phyloP scores from a whole-genome alignment of 2,888 invertebrate species.

The Caprella mutica region DNA sequence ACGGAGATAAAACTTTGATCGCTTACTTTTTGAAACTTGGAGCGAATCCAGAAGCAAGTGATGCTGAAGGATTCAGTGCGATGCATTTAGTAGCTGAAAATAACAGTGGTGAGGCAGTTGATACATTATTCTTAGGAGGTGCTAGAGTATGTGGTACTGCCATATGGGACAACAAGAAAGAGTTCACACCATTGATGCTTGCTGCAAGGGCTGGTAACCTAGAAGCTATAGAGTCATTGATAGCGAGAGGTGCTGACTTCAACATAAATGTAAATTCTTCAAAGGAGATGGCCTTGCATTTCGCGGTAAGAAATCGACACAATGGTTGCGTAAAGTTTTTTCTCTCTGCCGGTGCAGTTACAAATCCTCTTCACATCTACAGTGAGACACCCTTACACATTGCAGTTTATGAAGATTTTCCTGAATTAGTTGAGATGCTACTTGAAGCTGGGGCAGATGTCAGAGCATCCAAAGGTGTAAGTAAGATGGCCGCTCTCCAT shows the following conservation, averaged over 20 bases:
- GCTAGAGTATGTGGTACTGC: conserved; percentile 38
- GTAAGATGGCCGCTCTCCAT: conserved; percentile 66
- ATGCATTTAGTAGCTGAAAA: conserved; percentile 69
- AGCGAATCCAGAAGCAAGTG: conserved; percentile 53
- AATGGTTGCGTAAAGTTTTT: conserved; percentile 61
- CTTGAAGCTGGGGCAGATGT: conserved; percentile 68
- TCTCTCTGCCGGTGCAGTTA: conserved; percentile 62
- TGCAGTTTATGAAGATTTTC: conserved; percentile 61
- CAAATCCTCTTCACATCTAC: conserved; percentile 46
- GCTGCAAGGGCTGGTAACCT: conserved; percentile 63
- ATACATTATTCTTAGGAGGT: conserved; percentile 45
- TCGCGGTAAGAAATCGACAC: conserved; percentile 66
- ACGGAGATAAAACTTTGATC: conserved; percentile 21
- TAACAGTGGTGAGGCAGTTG: conserved; percentile 59
- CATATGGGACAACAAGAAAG: conserved; percentile 55
- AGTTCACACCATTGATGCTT: conserved; percentile 69
- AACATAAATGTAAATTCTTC: conserved; percentile 51
- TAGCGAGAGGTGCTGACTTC: conserved; percentile 56
- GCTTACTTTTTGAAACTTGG: conserved; percentile 38
- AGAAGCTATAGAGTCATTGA: conserved; percentile 56
- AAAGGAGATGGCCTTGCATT: conserved; percentile 62
- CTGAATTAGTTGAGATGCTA: conserved; percentile 57
- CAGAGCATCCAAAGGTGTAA: conserved; percentile 26
- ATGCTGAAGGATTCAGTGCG: conserved; percentile 59
- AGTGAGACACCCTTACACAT: conserved; percentile 75